Conservation (phyloP, 2,113 vertebrate species). For the Scytalopus superciliaris region DNA sequence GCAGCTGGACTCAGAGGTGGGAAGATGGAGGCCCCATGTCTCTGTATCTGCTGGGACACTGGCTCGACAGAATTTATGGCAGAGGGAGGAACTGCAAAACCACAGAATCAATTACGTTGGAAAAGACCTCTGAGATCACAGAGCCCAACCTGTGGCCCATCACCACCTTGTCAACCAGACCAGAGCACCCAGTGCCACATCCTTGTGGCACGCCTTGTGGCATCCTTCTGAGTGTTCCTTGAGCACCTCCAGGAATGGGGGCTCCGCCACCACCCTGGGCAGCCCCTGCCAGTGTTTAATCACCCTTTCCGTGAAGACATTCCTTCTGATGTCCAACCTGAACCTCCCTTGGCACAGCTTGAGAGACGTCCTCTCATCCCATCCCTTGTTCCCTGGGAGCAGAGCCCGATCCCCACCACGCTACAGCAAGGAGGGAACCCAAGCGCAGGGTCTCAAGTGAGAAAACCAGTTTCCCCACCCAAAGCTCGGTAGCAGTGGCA, state of each 20-base stretch:
- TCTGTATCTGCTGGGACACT: background rate
- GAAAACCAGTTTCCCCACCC: background rate
- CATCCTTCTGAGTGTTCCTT: no score
- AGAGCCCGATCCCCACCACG: background rate
- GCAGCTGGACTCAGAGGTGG: background rate
- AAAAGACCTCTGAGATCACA: background rate
- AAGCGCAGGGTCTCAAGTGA: background rate
- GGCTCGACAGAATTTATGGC: background rate
- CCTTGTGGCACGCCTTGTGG: no score
- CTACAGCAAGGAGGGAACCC: background rate
- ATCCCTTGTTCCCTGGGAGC: background rate
- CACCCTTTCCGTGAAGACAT: background rate
- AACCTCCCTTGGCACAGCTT: background rate
- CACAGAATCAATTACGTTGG: background rate
- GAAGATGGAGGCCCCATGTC: fast-evolving
- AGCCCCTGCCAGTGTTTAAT: background rate
- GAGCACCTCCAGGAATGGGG: background rate
- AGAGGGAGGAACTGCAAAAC: background rate
- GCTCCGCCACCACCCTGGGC: background rate
- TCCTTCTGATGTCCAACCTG: background rate
- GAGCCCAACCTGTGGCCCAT: background rate
- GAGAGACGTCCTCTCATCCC: background rate
- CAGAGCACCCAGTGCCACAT: background rate
- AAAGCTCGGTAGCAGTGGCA: background rate
- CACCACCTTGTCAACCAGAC: background rate